These are phyloP conservation scores for Aix galericulata DNA, from an alignment of 2,113 vertebrate species.

Conservation along the genomic window DNA sequence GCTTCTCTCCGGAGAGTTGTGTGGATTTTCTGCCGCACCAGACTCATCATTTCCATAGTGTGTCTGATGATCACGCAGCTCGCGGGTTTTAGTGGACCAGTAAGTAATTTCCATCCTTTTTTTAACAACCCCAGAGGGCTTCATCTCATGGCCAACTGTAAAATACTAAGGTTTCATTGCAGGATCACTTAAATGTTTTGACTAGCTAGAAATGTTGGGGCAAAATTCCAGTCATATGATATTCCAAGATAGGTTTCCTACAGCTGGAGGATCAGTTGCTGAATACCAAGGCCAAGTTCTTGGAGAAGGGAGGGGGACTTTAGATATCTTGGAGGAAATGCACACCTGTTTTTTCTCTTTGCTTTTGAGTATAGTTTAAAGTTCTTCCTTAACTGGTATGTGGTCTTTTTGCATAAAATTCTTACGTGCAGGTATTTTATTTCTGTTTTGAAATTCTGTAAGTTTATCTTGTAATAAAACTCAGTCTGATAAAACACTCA, in stretches of 20 bases:
- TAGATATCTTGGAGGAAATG: conserved; percentile 16
- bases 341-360: neutral
- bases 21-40: conserved; percentile 90
- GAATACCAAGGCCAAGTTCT: conserved; percentile 7
- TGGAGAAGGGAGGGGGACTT: conserved; percentile 31
- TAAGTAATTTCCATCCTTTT: conserved; percentile 89
- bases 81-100: conserved; percentile 93
- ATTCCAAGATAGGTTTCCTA: conserved; percentile 34
- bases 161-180: conserved; percentile 62
- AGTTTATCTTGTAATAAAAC: conserved; percentile 9
- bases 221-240: conserved; percentile 13
- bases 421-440: neutral
- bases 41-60: conserved; percentile 90
- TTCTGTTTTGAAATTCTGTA: conserved; percentile 23
- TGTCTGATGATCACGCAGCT: conserved; percentile 93
- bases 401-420: neutral
- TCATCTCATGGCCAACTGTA: conserved; percentile 61
- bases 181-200: conserved; percentile 46
- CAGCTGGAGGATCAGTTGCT: conserved; percentile 45
- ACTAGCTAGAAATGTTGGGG: conserved; percentile 67
- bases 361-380: conserved; percentile 24
- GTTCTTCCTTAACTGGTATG: neutral
- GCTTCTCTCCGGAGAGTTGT: conserved; percentile 86
- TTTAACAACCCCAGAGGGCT: conserved; percentile 66
- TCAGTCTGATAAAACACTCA: neutral